Conservation (phyloP, 1,140 invertebrate species). For the Nasonia giraulti region DNA sequence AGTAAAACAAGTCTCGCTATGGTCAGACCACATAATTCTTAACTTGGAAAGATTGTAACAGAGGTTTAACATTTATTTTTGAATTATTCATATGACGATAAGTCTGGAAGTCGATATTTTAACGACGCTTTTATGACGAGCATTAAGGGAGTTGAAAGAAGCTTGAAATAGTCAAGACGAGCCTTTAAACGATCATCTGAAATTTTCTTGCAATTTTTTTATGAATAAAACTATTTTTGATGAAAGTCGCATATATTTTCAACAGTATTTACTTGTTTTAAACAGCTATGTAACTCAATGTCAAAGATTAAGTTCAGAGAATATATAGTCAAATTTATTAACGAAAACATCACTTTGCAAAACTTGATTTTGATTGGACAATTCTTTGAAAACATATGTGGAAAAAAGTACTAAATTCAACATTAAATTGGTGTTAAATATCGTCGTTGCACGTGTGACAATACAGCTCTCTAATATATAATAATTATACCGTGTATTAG, state of each 20-base stretch:
- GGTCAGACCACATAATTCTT: not conserved
- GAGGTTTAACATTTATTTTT: not conserved
- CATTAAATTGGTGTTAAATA: slow-evolving; percentile 62
- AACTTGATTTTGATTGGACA: too few species aligned
- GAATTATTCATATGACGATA: not conserved
- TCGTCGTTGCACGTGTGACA: slow-evolving; percentile 64
- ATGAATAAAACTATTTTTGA: too few species aligned
- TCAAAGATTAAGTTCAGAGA: not conserved
- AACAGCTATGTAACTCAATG: not conserved
- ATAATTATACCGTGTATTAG: slow-evolving; percentile 34
- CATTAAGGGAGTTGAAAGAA: too few species aligned
- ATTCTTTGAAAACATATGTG: too few species aligned
- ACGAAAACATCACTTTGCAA: not conserved
- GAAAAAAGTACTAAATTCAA: not conserved
- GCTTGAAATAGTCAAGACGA: too few species aligned
- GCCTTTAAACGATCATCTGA: too few species aligned
- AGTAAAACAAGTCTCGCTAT: not conserved
- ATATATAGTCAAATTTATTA: not conserved
- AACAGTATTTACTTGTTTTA: too few species aligned
- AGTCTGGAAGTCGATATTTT: not conserved
- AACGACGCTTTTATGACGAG: not conserved
- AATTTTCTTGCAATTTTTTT: too few species aligned
- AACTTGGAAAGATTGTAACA: not conserved
- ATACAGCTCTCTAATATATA: slow-evolving; percentile 65
- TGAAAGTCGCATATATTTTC: too few species aligned